Base-by-base conservation (phyloP, 2,888 invertebrate species). In the Siphlonurus alternatus region DNA sequence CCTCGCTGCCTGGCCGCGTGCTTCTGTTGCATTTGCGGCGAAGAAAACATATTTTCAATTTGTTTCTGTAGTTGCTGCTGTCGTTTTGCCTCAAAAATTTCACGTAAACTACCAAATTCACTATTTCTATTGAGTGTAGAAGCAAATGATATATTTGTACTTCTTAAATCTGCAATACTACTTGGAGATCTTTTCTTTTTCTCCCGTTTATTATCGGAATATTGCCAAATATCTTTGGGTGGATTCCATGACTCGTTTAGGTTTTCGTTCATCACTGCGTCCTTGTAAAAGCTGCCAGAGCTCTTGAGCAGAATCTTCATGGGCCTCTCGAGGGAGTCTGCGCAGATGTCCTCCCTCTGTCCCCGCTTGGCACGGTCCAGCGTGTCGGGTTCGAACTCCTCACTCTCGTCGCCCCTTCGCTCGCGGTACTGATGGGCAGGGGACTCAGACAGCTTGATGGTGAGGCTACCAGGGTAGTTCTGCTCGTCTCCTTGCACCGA, bases 331-430 rank as follows among this genome's bases (percentile, higher is more conserved):
- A 82, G 71, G 0, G 83, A 82, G 70, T 82, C 82, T 1, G 80
- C 75, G 65, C 67, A 71, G 61, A 67, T 66, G 61, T 71, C 59
- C 10, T 64, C 64, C n/a, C 61, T 38, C 24, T 64, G 59, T 67
- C 79, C 80, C 73, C 79, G 82, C 59, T 87, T 84, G 72, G 90
- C 90, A 24, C 91, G 79, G 71, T 92, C 92, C 64, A 92, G 77
- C 0, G 92, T 92, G 69, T 92, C 91, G 0, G 91, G 90, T 73
- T 92, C 92, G 70, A 89, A 92, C 64, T 84, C 85, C 70, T 89
- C 89, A 1, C 89, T 89, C 71, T 91, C 91, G 65, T 88, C 83
- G n/a, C 53, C n/a, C 18, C 19, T 2, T 51, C 23, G 59, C 71
- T 81, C 83, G 5, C 86, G 82, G 68, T 87, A 56, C 22, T 56